Conservation (phyloP, 2,797 vertebrate species). For the Bryconaethiops microstoma region DNA sequence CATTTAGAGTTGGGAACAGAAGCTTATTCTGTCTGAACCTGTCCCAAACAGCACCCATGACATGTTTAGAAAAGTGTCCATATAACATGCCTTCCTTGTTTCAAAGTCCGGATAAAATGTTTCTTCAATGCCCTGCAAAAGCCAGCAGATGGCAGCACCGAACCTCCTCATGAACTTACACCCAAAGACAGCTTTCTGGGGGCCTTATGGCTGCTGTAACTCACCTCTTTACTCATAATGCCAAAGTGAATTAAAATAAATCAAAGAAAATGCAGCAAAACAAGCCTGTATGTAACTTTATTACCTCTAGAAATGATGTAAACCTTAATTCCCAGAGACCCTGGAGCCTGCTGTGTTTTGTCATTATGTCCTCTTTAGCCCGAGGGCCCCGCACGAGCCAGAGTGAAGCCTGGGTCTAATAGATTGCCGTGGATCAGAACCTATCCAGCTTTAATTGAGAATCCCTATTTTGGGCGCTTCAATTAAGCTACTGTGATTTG, state of each 20-base stretch:
- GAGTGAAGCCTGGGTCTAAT: conserved; percentile 11
- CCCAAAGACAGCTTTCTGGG: background rate
- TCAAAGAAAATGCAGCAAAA: background rate
- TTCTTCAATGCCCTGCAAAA: background rate
- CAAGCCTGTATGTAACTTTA: background rate
- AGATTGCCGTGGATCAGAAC: conserved; percentile 31
- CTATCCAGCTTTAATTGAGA: conserved; percentile 38
- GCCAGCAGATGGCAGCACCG: conserved; percentile 40
- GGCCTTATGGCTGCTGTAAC: background rate
- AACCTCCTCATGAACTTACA: background rate
- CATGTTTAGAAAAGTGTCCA: background rate
- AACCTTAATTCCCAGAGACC: background rate
- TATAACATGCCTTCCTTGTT: background rate
- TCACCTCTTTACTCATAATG: background rate
- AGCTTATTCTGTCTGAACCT: background rate
- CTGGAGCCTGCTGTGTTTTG: background rate
- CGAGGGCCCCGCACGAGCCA: background rate
- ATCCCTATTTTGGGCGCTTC: conserved; percentile 39
- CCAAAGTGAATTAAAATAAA: background rate
- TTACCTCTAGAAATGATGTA: background rate
- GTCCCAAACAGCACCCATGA: background rate
- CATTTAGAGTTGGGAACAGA: background rate
- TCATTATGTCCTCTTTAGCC: conserved; percentile 29
- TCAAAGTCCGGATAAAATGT: too few species aligned
- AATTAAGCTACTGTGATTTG: conserved; percentile 28